Percentiles rank a stretch among this genome's conserved stretches.
phyloP scores from a whole-genome alignment of 2,888 invertebrate genomes.

The Glyphotaelius pellucidus region DNA sequence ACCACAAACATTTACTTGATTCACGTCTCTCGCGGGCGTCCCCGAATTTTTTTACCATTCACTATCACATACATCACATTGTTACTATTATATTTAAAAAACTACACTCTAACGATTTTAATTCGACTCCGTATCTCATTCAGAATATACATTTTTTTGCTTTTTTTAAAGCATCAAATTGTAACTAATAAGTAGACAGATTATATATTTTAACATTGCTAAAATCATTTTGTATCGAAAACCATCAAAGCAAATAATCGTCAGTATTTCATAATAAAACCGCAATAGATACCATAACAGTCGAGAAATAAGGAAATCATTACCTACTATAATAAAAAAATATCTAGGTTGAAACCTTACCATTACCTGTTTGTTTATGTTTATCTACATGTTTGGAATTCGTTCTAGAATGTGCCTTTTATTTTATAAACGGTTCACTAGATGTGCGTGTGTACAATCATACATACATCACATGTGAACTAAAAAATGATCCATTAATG shows the following conservation, averaged over 20 bases:
- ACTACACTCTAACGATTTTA: too few relatives aligned
- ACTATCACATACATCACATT: too few relatives aligned
- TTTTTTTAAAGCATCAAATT: neutral
- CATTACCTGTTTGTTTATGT: neutral
- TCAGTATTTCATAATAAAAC: neutral
- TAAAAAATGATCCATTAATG: neutral
- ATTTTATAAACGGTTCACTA: neutral
- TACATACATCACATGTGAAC: neutral
- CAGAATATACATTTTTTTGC: too few relatives aligned
- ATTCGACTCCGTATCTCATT: too few relatives aligned
- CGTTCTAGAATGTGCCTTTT: neutral
- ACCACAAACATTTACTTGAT: too few relatives aligned
- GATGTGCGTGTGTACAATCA: neutral
- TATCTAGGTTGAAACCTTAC: neutral
- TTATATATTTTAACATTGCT: neutral
- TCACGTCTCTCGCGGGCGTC: too few relatives aligned
- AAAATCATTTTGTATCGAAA: neutral
- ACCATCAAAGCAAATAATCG: neutral
- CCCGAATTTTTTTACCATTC: too few relatives aligned
- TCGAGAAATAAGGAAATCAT: conserved; percentile 2
- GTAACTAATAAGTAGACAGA: neutral
- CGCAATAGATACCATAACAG: neutral
- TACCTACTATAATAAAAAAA: neutral
- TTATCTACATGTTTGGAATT: neutral
- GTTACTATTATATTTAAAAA: too few relatives aligned